A percentile compares a stretch with the other conserved stretches of the same genome.
These are phyloP conservation scores for Pachliopta kotzebuea DNA, from an alignment of 2,888 invertebrate genomes.

Conservation along the genomic window DNA sequence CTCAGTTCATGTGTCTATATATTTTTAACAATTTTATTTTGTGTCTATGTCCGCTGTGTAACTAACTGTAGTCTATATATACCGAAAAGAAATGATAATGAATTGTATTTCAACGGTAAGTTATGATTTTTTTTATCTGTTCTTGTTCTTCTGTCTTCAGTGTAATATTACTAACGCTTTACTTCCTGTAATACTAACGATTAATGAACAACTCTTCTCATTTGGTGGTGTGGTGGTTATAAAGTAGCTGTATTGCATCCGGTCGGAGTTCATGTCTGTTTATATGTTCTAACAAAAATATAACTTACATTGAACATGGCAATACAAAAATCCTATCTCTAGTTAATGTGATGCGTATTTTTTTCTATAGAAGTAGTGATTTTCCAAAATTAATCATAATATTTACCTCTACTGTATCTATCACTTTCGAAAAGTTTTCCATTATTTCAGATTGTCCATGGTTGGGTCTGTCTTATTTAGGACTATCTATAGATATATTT, in stretches of 20 bases:
- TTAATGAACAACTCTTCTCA: conserved; percentile 37
- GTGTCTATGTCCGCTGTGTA: conserved; percentile 47
- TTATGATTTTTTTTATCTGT: conserved; percentile 45
- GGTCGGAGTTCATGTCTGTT: conserved; percentile 6
- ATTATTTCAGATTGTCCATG: conserved; percentile 32
- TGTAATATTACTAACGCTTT: conserved; percentile 57
- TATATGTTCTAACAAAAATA: conserved; percentile 22
- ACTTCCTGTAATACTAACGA: conserved; percentile 52
- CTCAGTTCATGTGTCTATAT: conserved; percentile 58
- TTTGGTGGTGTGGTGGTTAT: conserved; percentile 77
- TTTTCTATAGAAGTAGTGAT: conserved; percentile 25
- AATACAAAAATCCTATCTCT: conserved; percentile 71
- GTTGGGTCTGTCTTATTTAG: conserved; percentile 32
- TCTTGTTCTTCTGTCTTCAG: conserved; percentile 36
- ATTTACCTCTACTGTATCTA: conserved; percentile 1
- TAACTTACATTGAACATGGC: conserved; percentile 28
- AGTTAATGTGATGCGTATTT: conserved; percentile 56
- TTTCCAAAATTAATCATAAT: conserved; percentile 12
- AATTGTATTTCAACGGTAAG: conserved; percentile 54
- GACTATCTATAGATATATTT: conserved; percentile 34
- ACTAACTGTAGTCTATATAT: conserved; percentile 50
- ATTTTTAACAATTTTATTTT: conserved; percentile 48
- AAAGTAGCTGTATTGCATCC: conserved; percentile 40
- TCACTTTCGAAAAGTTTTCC: conserved; percentile 6
- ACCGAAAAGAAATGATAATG: conserved; percentile 17